Conservation (phyloP, 2,113 vertebrate genomes). For the Mystacornis crossleyi region DNA sequence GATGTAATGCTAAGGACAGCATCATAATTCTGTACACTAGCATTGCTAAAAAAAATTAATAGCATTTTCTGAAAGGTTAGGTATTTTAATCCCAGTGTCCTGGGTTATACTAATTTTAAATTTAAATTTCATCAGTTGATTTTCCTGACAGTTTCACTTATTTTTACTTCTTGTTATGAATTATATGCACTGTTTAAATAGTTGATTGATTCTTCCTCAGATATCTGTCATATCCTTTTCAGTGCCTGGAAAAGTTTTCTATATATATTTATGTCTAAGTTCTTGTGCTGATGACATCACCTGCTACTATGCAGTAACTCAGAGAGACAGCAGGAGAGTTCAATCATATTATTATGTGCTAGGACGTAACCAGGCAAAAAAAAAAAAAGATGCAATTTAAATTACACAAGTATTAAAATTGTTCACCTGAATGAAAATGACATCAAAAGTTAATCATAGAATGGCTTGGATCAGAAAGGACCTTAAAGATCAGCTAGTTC, state of each 20-base stretch:
- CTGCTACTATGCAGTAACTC: neutral
- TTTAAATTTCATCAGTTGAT: conserved; percentile 24
- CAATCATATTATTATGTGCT: neutral
- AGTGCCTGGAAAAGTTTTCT: neutral
- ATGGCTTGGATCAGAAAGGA: neutral
- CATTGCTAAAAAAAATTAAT: neutral
- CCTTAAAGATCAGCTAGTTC: neutral
- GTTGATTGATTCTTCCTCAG: neutral
- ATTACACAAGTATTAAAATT: neutral
- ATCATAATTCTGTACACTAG: neutral
- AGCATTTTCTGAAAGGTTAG: neutral
- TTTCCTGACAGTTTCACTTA: conserved; percentile 11
- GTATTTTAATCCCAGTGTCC: neutral
- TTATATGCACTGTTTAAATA: neutral
- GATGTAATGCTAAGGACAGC: neutral
- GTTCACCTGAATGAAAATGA: neutral
- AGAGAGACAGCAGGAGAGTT: neutral
- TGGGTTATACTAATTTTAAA: conserved; percentile 3
- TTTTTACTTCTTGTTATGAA: neutral
- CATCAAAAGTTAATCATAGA: neutral
- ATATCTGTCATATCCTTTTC: neutral
- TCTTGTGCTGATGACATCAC: neutral
- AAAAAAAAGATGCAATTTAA: neutral
- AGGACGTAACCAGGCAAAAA: neutral
- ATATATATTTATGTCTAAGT: neutral